Percentiles rank a stretch among this genome's conserved stretches.
Evolutionary conservation across 2,888 invertebrate species (phyloP).

Genomic region (Andrena minutula): DNA sequence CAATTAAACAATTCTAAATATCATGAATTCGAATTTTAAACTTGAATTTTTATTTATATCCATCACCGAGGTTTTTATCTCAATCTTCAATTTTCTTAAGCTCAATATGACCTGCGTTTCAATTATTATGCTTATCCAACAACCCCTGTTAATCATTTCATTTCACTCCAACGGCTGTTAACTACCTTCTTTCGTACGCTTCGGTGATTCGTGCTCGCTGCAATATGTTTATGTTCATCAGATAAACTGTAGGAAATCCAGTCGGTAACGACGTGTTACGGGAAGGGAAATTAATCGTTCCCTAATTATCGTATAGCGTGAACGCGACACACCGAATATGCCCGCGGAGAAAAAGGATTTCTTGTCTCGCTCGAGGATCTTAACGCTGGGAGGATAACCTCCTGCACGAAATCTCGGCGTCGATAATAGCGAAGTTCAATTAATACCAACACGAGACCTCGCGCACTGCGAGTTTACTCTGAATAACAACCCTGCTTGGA

Average conservation of each 20-base stretch:
- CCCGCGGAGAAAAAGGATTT: slow-evolving; percentile 59
- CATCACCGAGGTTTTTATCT: no score
- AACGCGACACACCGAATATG: slow-evolving; percentile 50
- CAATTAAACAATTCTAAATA: no score
- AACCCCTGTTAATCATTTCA: neutral
- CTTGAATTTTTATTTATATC: no score
- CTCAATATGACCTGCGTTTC: no score
- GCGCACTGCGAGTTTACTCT: neutral
- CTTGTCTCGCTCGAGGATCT: slow-evolving; percentile 58
- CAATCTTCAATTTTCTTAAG: no score
- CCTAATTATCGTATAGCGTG: slow-evolving; percentile 73
- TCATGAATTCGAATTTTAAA: no score
- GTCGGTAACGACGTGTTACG: slow-evolving; percentile 64
- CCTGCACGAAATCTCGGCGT: slow-evolving; percentile 40
- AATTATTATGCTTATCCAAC: no score
- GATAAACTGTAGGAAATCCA: slow-evolving; percentile 66
- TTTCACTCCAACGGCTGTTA: slow-evolving; percentile 1
- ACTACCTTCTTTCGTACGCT: slow-evolving; percentile 23
- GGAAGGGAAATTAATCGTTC: slow-evolving; percentile 69
- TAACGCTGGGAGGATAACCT: slow-evolving; percentile 43
- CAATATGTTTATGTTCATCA: slow-evolving; percentile 69
- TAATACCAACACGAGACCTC: slow-evolving; percentile 39
- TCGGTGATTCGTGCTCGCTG: slow-evolving; percentile 55
- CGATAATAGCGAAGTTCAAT: slow-evolving; percentile 41
- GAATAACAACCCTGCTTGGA: neutral